Conservation (phyloP, 35 echinoderm and acorn worm genomes). For the Heliocidaris tuberculata region DNA sequence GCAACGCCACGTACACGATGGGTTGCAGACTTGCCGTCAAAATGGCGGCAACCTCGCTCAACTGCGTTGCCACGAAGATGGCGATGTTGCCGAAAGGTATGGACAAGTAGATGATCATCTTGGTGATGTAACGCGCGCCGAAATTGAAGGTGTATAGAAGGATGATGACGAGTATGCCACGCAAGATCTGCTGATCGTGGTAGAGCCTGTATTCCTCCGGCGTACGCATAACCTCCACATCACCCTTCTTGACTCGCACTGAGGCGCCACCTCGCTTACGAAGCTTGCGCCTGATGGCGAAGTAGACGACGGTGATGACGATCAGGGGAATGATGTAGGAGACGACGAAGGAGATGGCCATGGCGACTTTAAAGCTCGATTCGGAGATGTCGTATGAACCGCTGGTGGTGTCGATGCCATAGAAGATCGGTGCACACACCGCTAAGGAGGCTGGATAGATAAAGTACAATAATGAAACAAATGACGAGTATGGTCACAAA, state of each 20-base stretch:
- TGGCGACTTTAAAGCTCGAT: constrained; percentile 11
- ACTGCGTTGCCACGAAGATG: constrained; percentile 12
- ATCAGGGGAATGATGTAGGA: constrained; percentile 29
- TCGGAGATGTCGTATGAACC: constrained; percentile 6
- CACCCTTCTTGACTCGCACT: not conserved
- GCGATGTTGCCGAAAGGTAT: not conserved
- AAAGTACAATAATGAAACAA: not conserved
- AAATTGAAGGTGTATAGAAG: not conserved
- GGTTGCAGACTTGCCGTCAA: constrained; percentile 26
- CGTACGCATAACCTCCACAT: not conserved
- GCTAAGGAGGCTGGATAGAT: not conserved
- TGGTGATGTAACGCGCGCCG: constrained; percentile 4
- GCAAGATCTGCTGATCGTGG: not conserved
- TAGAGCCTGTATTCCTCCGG: not conserved
- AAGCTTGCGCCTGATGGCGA: constrained; percentile 28
- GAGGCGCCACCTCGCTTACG: not conserved
- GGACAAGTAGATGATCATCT: constrained; percentile 11
- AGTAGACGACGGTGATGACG: constrained; percentile 41
- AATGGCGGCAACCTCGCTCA: constrained; percentile 8
- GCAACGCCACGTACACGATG: not conserved
- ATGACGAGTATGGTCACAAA: not conserved
- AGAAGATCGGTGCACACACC: constrained; percentile 26
- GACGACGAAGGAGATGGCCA: constrained; percentile 7
- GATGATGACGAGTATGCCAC: not conserved
- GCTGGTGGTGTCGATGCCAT: not conserved